Percentiles rank a stretch among this genome's conserved stretches.
These are phyloP conservation scores for Protobothrops flavoviridis DNA, from an alignment of 2,113 vertebrate species.

Conservation along the genomic window DNA sequence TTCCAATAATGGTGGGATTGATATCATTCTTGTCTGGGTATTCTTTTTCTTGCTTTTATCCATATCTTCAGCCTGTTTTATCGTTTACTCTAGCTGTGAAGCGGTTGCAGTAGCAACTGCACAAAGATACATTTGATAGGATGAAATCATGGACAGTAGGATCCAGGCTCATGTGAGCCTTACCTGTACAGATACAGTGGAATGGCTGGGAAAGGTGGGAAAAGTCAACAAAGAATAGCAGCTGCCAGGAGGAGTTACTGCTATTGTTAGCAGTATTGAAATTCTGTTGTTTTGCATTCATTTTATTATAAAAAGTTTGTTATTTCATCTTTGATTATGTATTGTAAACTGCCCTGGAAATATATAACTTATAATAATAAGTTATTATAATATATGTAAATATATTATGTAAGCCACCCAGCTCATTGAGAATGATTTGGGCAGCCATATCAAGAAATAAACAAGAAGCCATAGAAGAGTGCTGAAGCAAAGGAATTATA, in stretches of 20 bases:
- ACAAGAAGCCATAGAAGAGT: background rate
- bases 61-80: background rate
- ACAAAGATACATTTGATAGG: too few species aligned
- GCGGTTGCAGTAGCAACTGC: background rate
- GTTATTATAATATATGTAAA: background rate
- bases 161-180: too few species aligned
- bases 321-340: background rate
- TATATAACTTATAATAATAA: too few species aligned
- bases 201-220: background rate
- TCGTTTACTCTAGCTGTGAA: background rate
- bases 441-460: background rate
- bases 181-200: background rate
- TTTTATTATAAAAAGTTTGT: background rate
- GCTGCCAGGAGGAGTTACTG: background rate
- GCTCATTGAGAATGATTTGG: too few species aligned
- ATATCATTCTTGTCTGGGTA: background rate
- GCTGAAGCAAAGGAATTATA: background rate
- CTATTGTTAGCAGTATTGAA: background rate
- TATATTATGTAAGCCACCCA: too few species aligned
- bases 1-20: background rate
- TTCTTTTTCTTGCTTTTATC: background rate
- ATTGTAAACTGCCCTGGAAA: background rate
- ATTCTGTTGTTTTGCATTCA: too few species aligned
- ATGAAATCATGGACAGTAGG: background rate
- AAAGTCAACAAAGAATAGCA: background rate